Evolutionary conservation across 2,797 vertebrate genomes (phyloP).

Genomic region (Acanthurus lineatus): DNA sequence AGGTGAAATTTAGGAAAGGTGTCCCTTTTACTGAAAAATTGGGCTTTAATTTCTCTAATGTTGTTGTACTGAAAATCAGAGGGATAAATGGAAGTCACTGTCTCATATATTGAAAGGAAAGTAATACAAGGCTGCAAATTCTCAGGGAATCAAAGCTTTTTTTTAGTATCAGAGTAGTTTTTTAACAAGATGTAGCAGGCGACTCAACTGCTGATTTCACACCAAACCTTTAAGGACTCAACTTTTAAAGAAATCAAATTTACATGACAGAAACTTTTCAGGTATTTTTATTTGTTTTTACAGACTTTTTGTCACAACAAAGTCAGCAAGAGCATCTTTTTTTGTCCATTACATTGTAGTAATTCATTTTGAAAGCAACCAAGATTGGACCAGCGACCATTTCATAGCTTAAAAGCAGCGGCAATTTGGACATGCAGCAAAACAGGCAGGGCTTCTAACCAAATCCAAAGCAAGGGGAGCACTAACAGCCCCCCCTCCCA

Average conservation of each 20-base stretch:
- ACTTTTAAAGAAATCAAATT: conserved; percentile 17
- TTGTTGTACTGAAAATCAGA: neutral
- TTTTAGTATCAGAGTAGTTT: neutral
- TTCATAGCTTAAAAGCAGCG: conserved; percentile 80
- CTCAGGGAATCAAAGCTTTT: neutral
- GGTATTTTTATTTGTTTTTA: conserved; percentile 81
- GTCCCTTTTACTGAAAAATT: conserved; percentile 15
- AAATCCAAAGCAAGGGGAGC: conserved; percentile 66
- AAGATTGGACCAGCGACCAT: conserved; percentile 68
- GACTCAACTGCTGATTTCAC: neutral
- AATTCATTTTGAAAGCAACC: conserved; percentile 77
- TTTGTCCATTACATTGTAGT: conserved; percentile 72
- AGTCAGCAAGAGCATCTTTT: conserved; percentile 82
- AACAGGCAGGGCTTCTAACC: conserved; percentile 68
- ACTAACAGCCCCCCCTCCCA: conserved; percentile 9
- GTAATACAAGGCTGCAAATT: neutral
- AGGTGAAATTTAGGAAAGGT: conserved; percentile 11
- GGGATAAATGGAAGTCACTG: neutral
- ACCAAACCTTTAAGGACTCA: fast-evolving
- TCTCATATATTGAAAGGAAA: neutral
- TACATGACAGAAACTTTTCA: conserved; percentile 37
- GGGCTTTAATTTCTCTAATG: conserved; percentile 10
- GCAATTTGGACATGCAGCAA: conserved; percentile 82
- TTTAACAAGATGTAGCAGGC: neutral
- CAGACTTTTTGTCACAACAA: conserved; percentile 87